These are phyloP conservation scores for Lysandra coridon DNA, from an alignment of 2,888 invertebrate species.

Conservation along the genomic window DNA sequence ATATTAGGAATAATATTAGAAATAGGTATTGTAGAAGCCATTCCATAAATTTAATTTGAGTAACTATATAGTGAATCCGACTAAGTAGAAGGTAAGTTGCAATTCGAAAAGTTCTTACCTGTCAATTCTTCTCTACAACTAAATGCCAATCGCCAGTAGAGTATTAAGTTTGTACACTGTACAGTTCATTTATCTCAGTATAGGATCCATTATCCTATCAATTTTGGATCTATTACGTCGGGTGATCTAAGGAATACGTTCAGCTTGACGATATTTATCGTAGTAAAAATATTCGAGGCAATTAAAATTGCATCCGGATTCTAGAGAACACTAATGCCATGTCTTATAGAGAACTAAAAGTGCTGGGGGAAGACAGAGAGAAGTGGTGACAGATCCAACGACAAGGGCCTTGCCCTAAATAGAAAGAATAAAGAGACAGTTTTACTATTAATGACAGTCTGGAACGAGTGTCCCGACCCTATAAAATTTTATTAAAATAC, in stretches of 20 bases:
- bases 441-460: too few relatives aligned
- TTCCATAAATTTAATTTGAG: background rate
- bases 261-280: background rate
- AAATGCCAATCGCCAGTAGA: background rate
- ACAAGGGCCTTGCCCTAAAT: too few relatives aligned
- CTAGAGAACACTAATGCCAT: too few relatives aligned
- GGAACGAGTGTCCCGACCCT: too few relatives aligned
- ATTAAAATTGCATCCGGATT: slow-evolving; percentile 3
- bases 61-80: too few relatives aligned
- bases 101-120: background rate
- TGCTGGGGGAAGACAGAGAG: too few relatives aligned
- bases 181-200: background rate
- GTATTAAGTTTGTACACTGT: background rate
- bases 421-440: too few relatives aligned
- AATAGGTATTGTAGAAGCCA: background rate
- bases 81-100: background rate
- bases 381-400: too few relatives aligned
- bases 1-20: background rate
- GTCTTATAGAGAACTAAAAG: too few relatives aligned
- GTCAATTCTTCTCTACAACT: background rate
- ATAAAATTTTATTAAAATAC: too few relatives aligned
- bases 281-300: background rate
- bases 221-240: slow-evolving; percentile 11
- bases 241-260: background rate
- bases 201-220: slow-evolving; percentile 1